Evolutionary conservation across 2,888 invertebrate genomes (phyloP).

Genomic region (Synergus umbraculus): DNA sequence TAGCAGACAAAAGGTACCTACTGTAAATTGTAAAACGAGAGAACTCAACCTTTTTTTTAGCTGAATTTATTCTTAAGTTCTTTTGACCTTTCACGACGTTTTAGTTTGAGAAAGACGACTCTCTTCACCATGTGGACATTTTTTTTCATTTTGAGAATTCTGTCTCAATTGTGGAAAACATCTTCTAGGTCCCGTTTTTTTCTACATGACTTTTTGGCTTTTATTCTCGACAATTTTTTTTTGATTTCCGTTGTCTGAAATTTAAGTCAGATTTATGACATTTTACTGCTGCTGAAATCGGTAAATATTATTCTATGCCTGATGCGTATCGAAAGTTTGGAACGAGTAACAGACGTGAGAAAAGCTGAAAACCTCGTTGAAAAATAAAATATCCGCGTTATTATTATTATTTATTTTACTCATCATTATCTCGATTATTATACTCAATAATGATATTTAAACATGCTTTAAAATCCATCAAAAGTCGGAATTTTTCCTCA

Average conservation of each 20-base stretch:
- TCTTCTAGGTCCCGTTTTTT: conserved; percentile 13
- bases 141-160: background rate
- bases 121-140: conserved; percentile 2
- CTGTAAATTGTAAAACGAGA: conserved; percentile 28
- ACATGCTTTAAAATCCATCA: background rate
- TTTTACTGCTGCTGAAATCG: background rate
- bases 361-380: background rate
- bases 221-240: conserved; percentile 2
- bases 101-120: background rate
- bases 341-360: background rate
- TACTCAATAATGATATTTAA: background rate
- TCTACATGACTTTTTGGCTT: background rate
- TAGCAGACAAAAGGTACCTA: background rate
- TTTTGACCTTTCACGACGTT: background rate
- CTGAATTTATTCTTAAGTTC: background rate
- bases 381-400: background rate
- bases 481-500: background rate
- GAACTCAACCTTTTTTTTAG: conserved; percentile 1
- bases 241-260: background rate
- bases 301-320: background rate
- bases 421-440: background rate
- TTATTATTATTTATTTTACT: background rate
- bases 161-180: background rate
- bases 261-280: conserved; percentile 17
- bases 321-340: background rate